phyloP scores from a whole-genome alignment of 2,888 invertebrate species.

The Callinectes sapidus region DNA sequence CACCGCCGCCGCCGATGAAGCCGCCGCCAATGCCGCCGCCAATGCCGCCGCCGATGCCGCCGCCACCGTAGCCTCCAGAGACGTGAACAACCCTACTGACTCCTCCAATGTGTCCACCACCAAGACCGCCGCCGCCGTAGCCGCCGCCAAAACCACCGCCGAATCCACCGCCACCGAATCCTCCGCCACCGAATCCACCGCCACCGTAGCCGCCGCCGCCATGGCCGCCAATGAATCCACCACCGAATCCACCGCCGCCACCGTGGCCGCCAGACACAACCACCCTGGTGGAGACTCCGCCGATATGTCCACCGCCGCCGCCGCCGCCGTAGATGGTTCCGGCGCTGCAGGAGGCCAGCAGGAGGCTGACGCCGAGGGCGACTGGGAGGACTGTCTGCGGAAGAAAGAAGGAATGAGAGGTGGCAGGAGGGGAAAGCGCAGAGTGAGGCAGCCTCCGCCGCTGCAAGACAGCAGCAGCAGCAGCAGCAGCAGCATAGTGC shows the following conservation, averaged over 20 bases:
- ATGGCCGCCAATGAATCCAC: not conserved
- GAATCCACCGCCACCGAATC: not conserved
- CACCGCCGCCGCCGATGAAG: not conserved
- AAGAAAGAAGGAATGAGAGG: not conserved
- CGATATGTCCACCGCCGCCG: not conserved
- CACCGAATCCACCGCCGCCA: not conserved
- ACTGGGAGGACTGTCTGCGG: conserved; percentile 8
- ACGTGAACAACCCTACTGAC: not conserved
- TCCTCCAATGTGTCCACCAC: not conserved
- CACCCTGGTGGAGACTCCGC: not conserved
- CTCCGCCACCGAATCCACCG: not conserved
- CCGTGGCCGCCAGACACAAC: not conserved
- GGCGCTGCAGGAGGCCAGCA: not conserved
- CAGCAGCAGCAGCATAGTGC: not conserved
- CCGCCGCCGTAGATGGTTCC: not conserved
- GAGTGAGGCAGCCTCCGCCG: not conserved
- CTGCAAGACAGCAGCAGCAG: not conserved
- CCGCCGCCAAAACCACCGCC: not conserved
- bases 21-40: not conserved
- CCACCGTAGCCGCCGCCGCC: too few species aligned
- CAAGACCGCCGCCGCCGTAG: not conserved
- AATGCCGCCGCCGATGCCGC: not conserved
- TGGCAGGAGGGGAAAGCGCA: not conserved
- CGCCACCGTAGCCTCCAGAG: not conserved
- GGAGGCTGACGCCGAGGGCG: conserved; percentile 9